Conservation (phyloP, 53 echinoderm and acorn worm species). For the Stichopus horrens region DNA sequence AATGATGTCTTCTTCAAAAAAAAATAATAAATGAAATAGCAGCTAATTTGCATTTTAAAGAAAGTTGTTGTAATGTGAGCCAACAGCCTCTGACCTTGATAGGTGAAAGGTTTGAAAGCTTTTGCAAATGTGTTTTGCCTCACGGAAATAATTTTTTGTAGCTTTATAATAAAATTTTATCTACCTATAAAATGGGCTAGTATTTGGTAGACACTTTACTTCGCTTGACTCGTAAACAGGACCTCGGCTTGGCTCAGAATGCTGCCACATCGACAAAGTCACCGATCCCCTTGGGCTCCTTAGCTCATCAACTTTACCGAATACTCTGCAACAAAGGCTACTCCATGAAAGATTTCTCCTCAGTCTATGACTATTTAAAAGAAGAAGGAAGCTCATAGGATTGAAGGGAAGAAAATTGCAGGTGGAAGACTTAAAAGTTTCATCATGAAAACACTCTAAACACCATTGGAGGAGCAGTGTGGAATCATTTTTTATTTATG, state of each 20-base stretch:
- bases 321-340: constrained; percentile 90
- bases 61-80: too few relatives aligned
- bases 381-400: constrained; percentile 62
- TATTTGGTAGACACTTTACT: not conserved
- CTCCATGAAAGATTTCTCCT: constrained; percentile 90
- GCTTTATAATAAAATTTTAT: too few relatives aligned
- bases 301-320: constrained; percentile 90
- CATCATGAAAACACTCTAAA: not conserved
- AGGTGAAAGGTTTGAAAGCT: too few relatives aligned
- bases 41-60: too few relatives aligned
- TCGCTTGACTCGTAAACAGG: constrained; percentile 54
- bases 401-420: not conserved
- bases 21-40: too few relatives aligned
- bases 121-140: not conserved
- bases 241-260: constrained; percentile 84
- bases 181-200: not conserved
- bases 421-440: not conserved
- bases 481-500: not conserved
- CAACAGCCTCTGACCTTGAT: too few relatives aligned
- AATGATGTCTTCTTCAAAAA: too few relatives aligned
- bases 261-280: constrained; percentile 83
- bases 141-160: not conserved
- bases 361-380: constrained; percentile 82
- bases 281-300: constrained; percentile 79
- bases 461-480: not conserved